These are phyloP conservation scores for Serinus canaria DNA, from an alignment of 2,113 vertebrate genomes.

Conservation along the genomic window DNA sequence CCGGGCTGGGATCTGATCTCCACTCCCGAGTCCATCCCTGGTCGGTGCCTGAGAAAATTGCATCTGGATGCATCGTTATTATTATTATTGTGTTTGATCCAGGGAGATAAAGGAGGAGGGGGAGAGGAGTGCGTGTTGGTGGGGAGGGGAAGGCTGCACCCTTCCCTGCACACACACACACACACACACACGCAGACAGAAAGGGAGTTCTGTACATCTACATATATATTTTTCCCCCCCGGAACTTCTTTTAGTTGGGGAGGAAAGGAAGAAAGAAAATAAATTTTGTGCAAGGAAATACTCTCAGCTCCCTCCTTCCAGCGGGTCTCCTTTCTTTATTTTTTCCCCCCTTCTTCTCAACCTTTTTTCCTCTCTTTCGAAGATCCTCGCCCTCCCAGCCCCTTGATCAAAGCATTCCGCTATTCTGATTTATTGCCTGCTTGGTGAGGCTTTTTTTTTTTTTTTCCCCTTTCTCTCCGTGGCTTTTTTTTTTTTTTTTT, in stretches of 20 bases:
- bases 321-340: constrained; percentile 54
- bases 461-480: background rate
- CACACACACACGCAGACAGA: background rate
- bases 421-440: constrained; percentile 77
- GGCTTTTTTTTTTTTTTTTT: no score
- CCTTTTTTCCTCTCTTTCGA: constrained; percentile 59
- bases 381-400: constrained; percentile 67
- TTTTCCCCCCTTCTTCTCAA: background rate
- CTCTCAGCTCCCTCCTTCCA: constrained; percentile 47
- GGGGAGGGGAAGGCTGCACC: constrained; percentile 53
- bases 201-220: background rate
- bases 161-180: constrained; percentile 26
- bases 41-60: constrained; percentile 46
- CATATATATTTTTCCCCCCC: background rate
- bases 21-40: background rate
- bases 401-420: constrained; percentile 79
- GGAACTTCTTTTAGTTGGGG: constrained; percentile 66
- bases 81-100: constrained; percentile 49
- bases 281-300: constrained; percentile 49
- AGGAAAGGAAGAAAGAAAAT: constrained; percentile 65
- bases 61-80: constrained; percentile 50
- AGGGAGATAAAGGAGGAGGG: constrained; percentile 58
- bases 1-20: background rate
- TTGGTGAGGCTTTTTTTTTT: constrained; percentile 58
- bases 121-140: constrained; percentile 50